Percentiles rank a stretch among this genome's conserved stretches.
These are phyloP conservation scores for Ptilodon capucinus DNA, from an alignment of 2,888 invertebrate genomes.

Conservation along the genomic window DNA sequence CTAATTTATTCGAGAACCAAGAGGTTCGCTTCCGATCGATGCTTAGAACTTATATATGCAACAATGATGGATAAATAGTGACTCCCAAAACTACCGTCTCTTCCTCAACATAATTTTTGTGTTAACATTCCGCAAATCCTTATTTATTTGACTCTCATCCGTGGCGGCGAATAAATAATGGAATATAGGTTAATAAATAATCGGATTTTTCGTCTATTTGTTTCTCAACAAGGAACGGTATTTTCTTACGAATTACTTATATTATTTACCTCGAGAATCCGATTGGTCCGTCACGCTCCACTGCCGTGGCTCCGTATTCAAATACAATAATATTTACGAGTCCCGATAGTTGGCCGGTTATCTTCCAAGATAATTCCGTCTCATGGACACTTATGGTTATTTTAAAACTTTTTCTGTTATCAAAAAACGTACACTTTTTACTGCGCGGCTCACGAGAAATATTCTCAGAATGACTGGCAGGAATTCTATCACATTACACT, in stretches of 20 bases:
- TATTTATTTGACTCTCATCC: conserved; percentile 32
- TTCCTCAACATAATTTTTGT: conserved; percentile 34
- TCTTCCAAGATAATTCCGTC: conserved; percentile 33
- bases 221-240: conserved; percentile 15
- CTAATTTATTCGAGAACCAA: conserved; percentile 37
- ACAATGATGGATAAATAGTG: conserved; percentile 26
- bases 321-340: conserved; percentile 32
- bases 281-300: conserved; percentile 16
- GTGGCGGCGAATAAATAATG: conserved; percentile 13
- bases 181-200: conserved; percentile 26
- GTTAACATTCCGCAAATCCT: conserved; percentile 37
- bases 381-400: conserved; percentile 35
- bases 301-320: conserved; percentile 15
- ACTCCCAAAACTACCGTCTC: conserved; percentile 19
- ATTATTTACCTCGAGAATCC: conserved; percentile 32
- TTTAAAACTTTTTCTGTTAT: conserved; percentile 43
- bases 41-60: conserved; percentile 23
- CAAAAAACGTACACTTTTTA: conserved; percentile 49
- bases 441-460: conserved; percentile 28
- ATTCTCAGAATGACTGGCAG: conserved; percentile 54
- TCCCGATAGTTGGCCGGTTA: conserved; percentile 29
- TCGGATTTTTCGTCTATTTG: conserved; percentile 18
- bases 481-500: conserved; percentile 33
- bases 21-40: conserved; percentile 27
- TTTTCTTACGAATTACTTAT: conserved; percentile 10